Evolutionary conservation across 2,113 vertebrate genomes (phyloP).

Genomic region (Chionomys nivalis): DNA sequence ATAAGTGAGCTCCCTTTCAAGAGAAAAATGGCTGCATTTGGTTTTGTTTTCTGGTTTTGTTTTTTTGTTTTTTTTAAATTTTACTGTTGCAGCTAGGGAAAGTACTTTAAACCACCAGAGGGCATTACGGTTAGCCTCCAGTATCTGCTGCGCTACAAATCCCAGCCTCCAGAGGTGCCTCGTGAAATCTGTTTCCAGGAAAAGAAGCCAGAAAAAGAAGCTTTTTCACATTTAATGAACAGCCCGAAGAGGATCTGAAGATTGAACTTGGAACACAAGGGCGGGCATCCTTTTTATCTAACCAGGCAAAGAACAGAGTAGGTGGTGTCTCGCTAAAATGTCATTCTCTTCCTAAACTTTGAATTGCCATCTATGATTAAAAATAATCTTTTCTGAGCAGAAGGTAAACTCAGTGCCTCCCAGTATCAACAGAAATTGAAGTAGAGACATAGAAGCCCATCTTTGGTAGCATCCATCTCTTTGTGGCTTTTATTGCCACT

Average conservation of each 20-base stretch:
- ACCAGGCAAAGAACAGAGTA: not conserved
- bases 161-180: not conserved
- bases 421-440: not conserved
- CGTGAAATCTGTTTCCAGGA: not conserved
- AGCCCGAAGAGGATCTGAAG: not conserved
- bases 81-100: not conserved
- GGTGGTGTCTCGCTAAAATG: conserved; percentile 34
- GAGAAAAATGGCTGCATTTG: conserved; percentile 29
- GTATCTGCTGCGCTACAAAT: not conserved
- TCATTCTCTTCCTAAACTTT: not conserved
- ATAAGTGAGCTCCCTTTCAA: not conserved
- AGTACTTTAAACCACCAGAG: conserved; percentile 68
- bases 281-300: not conserved
- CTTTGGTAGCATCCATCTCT: not conserved
- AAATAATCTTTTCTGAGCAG: conserved; percentile 17
- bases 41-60: not conserved
- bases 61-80: not conserved
- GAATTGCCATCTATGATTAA: not conserved
- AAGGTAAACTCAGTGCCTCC: not conserved
- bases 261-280: not conserved
- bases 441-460: not conserved
- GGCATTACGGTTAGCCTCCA: conserved; percentile 67
- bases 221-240: not conserved
- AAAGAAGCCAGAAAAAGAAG: not conserved
- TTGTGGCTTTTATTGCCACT: conserved; percentile 1